Evolutionary conservation across 2,113 vertebrate genomes (phyloP), one percentile per base, ranked within the genome.

Genomic region (Podocnemis expansa): DNA sequence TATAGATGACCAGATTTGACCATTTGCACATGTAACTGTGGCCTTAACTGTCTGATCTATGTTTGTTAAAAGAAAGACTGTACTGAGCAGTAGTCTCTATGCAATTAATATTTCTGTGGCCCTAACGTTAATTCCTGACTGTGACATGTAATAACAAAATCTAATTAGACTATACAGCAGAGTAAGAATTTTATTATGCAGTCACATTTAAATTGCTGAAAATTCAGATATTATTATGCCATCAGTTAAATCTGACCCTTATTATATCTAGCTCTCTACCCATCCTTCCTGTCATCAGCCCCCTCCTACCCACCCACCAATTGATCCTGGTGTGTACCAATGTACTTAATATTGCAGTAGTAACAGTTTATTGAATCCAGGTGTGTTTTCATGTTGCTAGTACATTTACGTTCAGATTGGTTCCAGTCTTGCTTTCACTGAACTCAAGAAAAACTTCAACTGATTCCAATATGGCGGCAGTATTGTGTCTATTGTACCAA

Each of bases 361-460:
- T n/a, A 67, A 31, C 29, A 73, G 25, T 10, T 34, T 70, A 19
- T 63, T 52, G 38, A 6, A 8, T 16, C 51, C 14, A 52, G 55
- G 41, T 49, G 16, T 52, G 10, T 49, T 43, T 56, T 56, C 5
- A 47, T 0, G 0, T 24, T 63, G 52, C 29, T 81, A 88, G 1
- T 8, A 9, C 25, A 2, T n/a, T 41, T 5, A 21, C 22, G 24
- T 17, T 45, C 29, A 24, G 14, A 14, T 4, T 3, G 10, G 29
- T 34, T 5, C 4, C 0, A 0, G 5, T 34, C 38, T 9, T 80
- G 10, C 87, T 80, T 60, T 29, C 4, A 12, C 24, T 43, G 8
- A 12, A 10, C 67, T 51, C 10, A 0, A 27, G 22, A 14, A 4
- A 0, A n/a, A n/a, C 29, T 58, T 43, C 10, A 45, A 25, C 13